A percentile compares a stretch with the other conserved stretches of the same genome.
These are phyloP conservation scores for Nephotettix cincticeps DNA, from an alignment of 1,140 invertebrate species.

Conservation along the genomic window DNA sequence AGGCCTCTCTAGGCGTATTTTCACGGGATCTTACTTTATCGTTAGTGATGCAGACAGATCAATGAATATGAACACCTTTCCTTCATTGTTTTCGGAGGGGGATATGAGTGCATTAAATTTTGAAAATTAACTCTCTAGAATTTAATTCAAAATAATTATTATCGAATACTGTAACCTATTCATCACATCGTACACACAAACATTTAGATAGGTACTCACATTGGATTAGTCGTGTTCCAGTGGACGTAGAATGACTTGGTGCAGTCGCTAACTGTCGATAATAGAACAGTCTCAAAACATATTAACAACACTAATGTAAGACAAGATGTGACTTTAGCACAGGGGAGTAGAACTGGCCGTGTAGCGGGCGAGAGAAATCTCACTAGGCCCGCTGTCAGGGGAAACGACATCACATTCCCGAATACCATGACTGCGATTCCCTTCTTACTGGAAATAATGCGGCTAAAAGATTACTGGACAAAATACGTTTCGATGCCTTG, in stretches of 20 bases:
- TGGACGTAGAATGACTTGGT: constrained; percentile 82
- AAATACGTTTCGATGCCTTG: background rate
- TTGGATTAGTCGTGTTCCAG: constrained; percentile 82
- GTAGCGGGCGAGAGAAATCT: constrained; percentile 27
- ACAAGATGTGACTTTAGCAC: constrained; percentile 55
- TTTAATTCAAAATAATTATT: no score
- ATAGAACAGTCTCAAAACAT: constrained; percentile 74
- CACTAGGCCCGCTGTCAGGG: constrained; percentile 24
- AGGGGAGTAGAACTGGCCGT: constrained; percentile 39
- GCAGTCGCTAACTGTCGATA: constrained; percentile 71
- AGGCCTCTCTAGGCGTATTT: no score
- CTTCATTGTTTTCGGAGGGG: no score
- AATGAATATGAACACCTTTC: no score
- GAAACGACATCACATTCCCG: constrained; percentile 26
- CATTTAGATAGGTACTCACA: constrained; percentile 56
- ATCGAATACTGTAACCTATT: background rate
- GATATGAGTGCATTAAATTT: no score
- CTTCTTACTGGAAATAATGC: constrained; percentile 6
- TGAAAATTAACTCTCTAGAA: no score
- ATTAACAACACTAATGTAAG: constrained; percentile 69
- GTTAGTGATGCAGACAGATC: no score
- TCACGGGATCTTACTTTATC: no score
- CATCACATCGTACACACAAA: no score
- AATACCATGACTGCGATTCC: constrained; percentile 22
- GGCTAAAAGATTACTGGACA: background rate